A percentile compares a stretch with the other conserved stretches of the same genome.
These are phyloP conservation scores for Ischnus inquisitorius DNA, from an alignment of 2,888 invertebrate genomes.

Conservation along the genomic window DNA sequence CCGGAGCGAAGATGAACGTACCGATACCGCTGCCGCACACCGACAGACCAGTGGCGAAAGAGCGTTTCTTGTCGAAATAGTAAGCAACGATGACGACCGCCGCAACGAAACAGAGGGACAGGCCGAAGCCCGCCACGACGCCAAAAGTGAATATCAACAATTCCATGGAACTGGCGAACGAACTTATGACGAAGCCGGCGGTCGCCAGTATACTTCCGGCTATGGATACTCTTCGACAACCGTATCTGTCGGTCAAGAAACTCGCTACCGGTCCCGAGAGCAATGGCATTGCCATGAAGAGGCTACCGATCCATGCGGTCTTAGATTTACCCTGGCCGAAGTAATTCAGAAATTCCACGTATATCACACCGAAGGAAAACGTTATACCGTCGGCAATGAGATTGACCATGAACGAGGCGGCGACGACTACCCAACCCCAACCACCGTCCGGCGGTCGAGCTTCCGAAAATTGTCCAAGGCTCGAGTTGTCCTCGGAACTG, in stretches of 20 bases:
- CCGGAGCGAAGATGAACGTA: constrained; percentile 94
- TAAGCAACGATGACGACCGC: constrained; percentile 96
- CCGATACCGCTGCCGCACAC: constrained; percentile 96
- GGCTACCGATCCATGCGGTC: constrained; percentile 95
- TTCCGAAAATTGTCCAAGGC: constrained; percentile 89
- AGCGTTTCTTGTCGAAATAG: constrained; percentile 94
- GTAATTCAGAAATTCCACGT: constrained; percentile 93
- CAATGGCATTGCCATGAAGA: constrained; percentile 97
- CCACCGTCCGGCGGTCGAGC: constrained; percentile 94
- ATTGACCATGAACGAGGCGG: constrained; percentile 95
- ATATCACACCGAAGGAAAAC: constrained; percentile 96
- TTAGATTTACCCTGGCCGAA: constrained; percentile 94
- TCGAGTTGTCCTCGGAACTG: constrained; percentile 88
- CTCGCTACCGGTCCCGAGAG: constrained; percentile 94
- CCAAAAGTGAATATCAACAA: constrained; percentile 94
- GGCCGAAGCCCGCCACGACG: constrained; percentile 93
- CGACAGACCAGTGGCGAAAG: constrained; percentile 94
- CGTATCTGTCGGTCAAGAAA: constrained; percentile 93
- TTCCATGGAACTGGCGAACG: constrained; percentile 91
- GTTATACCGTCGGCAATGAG: constrained; percentile 97
- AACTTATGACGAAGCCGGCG: constrained; percentile 92
- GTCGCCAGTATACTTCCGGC: constrained; percentile 92
- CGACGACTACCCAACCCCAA: constrained; percentile 97
- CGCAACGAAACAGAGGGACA: constrained; percentile 95
- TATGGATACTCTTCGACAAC: constrained; percentile 92